These are phyloP conservation scores for Parnassius glacialis DNA, from an alignment of 2,888 invertebrate genomes.

Conservation along the genomic window DNA sequence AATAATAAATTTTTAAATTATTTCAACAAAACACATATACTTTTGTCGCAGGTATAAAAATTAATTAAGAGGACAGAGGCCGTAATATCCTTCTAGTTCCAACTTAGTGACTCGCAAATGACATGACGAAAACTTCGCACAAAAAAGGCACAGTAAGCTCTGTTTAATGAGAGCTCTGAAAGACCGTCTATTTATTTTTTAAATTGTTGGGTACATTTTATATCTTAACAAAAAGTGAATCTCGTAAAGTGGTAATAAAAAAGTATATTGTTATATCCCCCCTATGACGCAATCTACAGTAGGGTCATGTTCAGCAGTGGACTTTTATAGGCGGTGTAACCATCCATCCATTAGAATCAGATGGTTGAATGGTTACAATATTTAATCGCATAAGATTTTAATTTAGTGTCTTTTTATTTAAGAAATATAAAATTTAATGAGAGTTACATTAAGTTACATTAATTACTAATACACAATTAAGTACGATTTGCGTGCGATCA, in stretches of 20 bases:
- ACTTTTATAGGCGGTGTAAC: too few relatives aligned
- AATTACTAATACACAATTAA: too few relatives aligned
- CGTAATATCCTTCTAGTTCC: constrained; percentile 6
- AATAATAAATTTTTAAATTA: neutral
- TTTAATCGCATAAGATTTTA: too few relatives aligned
- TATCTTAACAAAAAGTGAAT: neutral
- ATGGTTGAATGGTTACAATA: too few relatives aligned
- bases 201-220: neutral
- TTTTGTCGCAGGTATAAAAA: constrained; percentile 5
- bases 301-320: too few relatives aligned
- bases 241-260: neutral
- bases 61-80: constrained; percentile 5
- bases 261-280: too few relatives aligned
- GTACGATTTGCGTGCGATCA: too few relatives aligned
- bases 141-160: neutral
- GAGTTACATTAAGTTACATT: too few relatives aligned
- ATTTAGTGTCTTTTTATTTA: too few relatives aligned
- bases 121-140: neutral
- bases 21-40: neutral
- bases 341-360: too few relatives aligned
- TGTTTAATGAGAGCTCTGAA: constrained; percentile 4
- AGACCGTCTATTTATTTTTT: constrained; percentile 1
- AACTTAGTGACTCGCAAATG: neutral
- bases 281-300: too few relatives aligned
- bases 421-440: too few relatives aligned